These are phyloP conservation scores for Melanostoma scalare DNA, from an alignment of 2,888 invertebrate species.

Conservation along the genomic window DNA sequence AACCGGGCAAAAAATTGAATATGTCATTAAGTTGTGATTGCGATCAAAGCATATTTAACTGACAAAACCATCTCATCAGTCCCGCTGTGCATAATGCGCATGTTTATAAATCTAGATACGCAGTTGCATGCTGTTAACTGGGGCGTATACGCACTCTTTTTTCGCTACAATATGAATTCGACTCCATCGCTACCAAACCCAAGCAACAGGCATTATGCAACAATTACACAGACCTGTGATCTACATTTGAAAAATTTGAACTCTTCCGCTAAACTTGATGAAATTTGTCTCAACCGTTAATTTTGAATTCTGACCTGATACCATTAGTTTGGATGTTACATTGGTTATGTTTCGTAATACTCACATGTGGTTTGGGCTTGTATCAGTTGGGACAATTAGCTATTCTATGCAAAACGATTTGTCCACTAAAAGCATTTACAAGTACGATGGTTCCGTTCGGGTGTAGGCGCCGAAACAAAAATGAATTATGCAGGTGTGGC, in stretches of 20 bases:
- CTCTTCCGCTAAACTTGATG: constrained; percentile 18
- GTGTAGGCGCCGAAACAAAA: constrained; percentile 38
- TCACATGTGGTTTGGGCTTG: constrained; percentile 43
- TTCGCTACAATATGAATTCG: constrained; percentile 38
- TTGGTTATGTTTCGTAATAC: constrained; percentile 9
- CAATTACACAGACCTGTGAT: constrained; percentile 29
- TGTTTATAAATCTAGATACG: constrained; percentile 32
- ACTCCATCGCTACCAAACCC: constrained; percentile 17
- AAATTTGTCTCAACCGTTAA: constrained; percentile 22
- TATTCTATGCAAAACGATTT: constrained; percentile 43
- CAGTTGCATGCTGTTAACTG: constrained; percentile 53
- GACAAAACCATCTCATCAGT: constrained; percentile 50
- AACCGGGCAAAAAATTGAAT: constrained; percentile 41
- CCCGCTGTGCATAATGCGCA: constrained; percentile 36
- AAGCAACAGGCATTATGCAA: constrained; percentile 17
- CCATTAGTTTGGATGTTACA: constrained; percentile 25
- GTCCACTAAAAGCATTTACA: constrained; percentile 28
- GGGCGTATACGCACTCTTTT: constrained; percentile 71
- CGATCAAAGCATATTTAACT: constrained; percentile 40
- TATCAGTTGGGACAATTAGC: constrained; percentile 47
- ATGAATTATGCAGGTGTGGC: constrained; percentile 65
- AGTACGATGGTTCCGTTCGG: constrained; percentile 38
- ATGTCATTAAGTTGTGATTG: constrained; percentile 55
- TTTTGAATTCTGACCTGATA: constrained; percentile 64
- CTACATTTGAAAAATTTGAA: constrained; percentile 44